Conservation (phyloP, 2,888 invertebrate genomes). For the Willowsia nigromaculata region DNA sequence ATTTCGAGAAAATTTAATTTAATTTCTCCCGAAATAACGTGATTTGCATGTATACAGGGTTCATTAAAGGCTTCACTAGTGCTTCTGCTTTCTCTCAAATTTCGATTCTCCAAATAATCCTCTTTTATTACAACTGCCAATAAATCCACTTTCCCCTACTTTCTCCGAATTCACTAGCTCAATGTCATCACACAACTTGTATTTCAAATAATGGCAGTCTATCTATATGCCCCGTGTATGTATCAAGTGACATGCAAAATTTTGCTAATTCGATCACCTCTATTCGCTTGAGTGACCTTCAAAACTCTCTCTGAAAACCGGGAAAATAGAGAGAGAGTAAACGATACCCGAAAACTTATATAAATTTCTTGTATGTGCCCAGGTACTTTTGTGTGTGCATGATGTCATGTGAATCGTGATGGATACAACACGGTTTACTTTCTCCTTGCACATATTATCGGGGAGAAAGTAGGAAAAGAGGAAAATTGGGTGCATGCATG, state of each 20-base stretch:
- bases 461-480: neutral
- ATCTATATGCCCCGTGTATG: neutral
- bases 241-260: neutral
- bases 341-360: neutral
- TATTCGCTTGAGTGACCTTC: constrained; percentile 9
- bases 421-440: neutral
- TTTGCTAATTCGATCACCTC: neutral
- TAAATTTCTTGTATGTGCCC: neutral
- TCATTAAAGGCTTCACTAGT: neutral
- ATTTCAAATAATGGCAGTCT: neutral
- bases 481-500: neutral
- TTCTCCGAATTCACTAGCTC: neutral
- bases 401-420: neutral
- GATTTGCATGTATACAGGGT: constrained; percentile 23
- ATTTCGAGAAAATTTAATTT: constrained; percentile 11
- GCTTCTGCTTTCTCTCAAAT: neutral
- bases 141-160: too few species aligned
- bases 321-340: too few species aligned
- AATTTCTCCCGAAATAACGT: constrained; percentile 10
- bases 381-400: neutral
- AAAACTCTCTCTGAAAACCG: neutral
- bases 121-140: neutral
- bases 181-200: neutral
- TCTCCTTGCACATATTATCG: too few species aligned
- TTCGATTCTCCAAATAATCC: neutral